Evolutionary conservation across 2,797 vertebrate species (phyloP), one percentile per base, ranked within the genome.

Genomic region (Pangasius sanitwongsei): DNA sequence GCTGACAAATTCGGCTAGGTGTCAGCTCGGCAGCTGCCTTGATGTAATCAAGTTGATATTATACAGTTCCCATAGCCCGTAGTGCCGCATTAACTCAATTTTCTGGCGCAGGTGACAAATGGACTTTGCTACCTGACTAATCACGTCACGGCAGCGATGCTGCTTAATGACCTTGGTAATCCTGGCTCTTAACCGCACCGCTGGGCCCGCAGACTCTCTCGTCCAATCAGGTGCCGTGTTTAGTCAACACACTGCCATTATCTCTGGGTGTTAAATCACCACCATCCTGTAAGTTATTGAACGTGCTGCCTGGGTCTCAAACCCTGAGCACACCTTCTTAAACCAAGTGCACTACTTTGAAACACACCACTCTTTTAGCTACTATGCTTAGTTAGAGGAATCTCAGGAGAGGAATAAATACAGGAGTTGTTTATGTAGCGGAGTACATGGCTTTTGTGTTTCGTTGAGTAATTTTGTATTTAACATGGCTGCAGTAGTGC

Each of bases 51-150:
- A 97, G 96, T 97, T 97, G 93, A 97, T 97, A 97, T 98, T 98
- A 97, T 97, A 97, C 97, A 97, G 97, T 97, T 96, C 97, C 96
- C 95, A 93, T 95, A 95, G 98, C 96, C 96, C 95, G 97, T 97
- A 98, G 98, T 98, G 97, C 94, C 95, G 96, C 96, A 97, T 97
- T 97, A 97, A 97, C 96, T 97, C 96, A 97, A 97, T 98, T 97
- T 97, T 96, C 96, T 96, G 95, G 97, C 95, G 94, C 96, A 95
- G 96, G 98, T 99, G 97, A 97, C 97, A 96, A 99, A 97, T 99
- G 98, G 98, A 98, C 98, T 98, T 98, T 98, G 97, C 97, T 99
- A 99, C 98, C 98, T 99, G 98, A 98, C 98, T 99, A 99, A 99
- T 99, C 98, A 98, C 97, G 97, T 98, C 97, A 97, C 95, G 93